Conservation (phyloP, 2,888 invertebrate genomes). For the Selenia dentaria region DNA sequence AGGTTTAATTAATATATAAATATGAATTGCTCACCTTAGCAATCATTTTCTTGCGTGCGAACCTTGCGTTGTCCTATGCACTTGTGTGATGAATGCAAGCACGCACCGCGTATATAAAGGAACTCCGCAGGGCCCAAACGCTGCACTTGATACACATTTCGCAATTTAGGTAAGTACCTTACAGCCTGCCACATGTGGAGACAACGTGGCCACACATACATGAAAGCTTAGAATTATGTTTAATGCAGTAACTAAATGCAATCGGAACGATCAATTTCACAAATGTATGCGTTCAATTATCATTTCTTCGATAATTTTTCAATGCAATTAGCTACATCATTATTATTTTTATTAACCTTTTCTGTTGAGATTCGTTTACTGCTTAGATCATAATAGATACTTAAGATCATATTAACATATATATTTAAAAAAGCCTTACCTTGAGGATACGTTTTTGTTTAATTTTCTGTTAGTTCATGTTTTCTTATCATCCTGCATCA, state of each 20-base stretch:
- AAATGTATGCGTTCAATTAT: not conserved
- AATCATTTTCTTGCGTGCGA: constrained; percentile 70
- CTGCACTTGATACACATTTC: constrained; percentile 71
- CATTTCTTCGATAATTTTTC: too few relatives aligned
- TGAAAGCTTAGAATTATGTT: constrained; percentile 5
- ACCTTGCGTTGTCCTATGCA: constrained; percentile 48
- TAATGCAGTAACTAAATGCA: constrained; percentile 3
- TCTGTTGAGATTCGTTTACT: too few relatives aligned
- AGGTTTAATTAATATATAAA: too few relatives aligned
- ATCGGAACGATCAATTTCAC: constrained; percentile 5
- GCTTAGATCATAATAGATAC: too few relatives aligned
- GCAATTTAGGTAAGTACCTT: constrained; percentile 44
- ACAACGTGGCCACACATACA: constrained; percentile 5
- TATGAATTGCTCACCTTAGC: constrained; percentile 62
- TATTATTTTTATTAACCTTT: too few relatives aligned
- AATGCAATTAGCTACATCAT: too few relatives aligned
- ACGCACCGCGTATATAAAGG: constrained; percentile 56
- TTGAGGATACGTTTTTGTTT: too few relatives aligned
- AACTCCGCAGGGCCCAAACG: constrained; percentile 26
- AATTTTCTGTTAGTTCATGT: too few relatives aligned
- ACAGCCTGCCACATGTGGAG: constrained; percentile 13
- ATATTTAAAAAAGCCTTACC: too few relatives aligned
- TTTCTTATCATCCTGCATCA: too few relatives aligned
- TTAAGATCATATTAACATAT: too few relatives aligned
- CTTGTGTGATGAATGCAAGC: constrained; percentile 51